Percentiles rank a stretch among this genome's conserved stretches.
phyloP scores from a whole-genome alignment of 2,797 vertebrate species.

The Macropus fuliginosus region DNA sequence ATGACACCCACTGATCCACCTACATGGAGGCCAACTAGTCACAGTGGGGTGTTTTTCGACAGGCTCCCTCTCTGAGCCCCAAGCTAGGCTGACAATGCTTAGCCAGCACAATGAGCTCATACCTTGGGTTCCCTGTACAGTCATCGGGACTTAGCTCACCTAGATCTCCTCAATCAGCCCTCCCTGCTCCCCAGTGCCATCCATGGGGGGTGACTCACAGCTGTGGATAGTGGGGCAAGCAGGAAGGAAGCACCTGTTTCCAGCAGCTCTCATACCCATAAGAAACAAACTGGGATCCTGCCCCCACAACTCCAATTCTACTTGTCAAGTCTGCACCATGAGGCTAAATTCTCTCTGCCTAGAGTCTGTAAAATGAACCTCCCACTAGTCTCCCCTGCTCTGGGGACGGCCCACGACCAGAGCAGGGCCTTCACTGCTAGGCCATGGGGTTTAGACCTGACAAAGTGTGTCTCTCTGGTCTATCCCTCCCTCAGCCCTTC shows the following conservation, averaged over 20 bases:
- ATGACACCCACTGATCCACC: constrained; percentile 66
- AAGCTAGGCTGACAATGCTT: constrained; percentile 40
- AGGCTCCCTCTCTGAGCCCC: not conserved
- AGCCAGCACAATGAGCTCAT: constrained; percentile 71
- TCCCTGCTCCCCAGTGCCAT: not conserved
- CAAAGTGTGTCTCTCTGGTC: not conserved
- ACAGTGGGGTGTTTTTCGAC: constrained; percentile 59
- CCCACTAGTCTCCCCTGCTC: not conserved
- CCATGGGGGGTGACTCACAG: not conserved
- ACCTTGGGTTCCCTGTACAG: constrained; percentile 26
- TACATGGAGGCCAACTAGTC: not conserved
- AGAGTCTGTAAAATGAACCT: not conserved
- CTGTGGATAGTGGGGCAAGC: not conserved
- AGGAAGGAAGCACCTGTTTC: not conserved
- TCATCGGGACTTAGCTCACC: constrained; percentile 61
- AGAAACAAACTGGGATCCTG: constrained; percentile 13
- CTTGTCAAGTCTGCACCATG: not conserved
- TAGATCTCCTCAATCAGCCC: not conserved
- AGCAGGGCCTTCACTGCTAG: not conserved
- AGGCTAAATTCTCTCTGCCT: constrained; percentile 9
- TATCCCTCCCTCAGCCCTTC: not conserved
- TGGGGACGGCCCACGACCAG: not conserved
- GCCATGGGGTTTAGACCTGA: not conserved
- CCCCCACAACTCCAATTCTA: not conserved
- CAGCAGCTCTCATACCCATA: not conserved